Conservation (phyloP, 2,113 vertebrate species). For the Macrotus californicus region DNA sequence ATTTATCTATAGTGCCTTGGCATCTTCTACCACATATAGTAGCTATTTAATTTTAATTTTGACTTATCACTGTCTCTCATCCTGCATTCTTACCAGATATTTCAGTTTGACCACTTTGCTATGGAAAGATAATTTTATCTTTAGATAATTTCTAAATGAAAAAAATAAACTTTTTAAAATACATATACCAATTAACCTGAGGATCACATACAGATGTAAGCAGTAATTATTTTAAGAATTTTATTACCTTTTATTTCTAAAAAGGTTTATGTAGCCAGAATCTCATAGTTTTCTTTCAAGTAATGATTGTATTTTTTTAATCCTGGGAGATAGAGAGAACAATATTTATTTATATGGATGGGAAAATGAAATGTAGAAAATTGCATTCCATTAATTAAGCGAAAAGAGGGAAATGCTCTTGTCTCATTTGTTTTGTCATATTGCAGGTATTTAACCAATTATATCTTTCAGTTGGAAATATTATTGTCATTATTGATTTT, state of each 20-base stretch:
- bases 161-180: background rate
- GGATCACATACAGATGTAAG: background rate
- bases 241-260: background rate
- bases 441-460: background rate
- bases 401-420: background rate
- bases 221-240: background rate
- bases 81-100: background rate
- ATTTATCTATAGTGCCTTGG: background rate
- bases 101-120: background rate
- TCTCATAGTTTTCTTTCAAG: background rate
- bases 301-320: background rate
- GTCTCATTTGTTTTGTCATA: background rate
- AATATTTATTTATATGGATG: background rate
- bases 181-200: background rate
- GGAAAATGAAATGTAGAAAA: background rate
- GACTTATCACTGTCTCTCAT: background rate
- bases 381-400: background rate
- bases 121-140: background rate
- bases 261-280: background rate
- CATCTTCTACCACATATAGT: background rate
- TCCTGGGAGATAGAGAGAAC: background rate
- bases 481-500: background rate
- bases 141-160: constrained; percentile 5
- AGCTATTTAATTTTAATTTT: constrained; percentile 14
- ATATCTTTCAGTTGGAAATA: background rate